These are phyloP conservation scores for Leucoptera coffeella DNA, from an alignment of 2,888 invertebrate genomes.

Conservation along the genomic window DNA sequence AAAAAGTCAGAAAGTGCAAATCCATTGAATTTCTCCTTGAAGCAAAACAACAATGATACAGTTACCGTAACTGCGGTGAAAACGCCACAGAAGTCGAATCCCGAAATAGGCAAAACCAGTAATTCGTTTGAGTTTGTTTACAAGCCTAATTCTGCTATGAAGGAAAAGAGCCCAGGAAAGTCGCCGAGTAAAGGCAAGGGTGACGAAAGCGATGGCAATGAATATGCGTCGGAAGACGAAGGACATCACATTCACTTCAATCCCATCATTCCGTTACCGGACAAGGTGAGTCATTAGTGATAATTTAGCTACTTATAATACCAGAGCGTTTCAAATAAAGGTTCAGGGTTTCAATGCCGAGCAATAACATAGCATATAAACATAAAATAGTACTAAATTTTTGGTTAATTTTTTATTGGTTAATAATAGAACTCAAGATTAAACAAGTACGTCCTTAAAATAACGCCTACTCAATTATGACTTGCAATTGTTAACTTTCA, in stretches of 20 bases:
- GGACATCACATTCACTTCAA: constrained; percentile 72
- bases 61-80: constrained; percentile 11
- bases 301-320: too few relatives aligned
- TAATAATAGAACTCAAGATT: too few relatives aligned
- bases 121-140: constrained; percentile 64
- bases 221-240: constrained; percentile 62
- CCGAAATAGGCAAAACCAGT: constrained; percentile 36
- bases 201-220: constrained; percentile 49
- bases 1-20: constrained; percentile 11
- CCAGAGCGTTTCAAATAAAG: too few relatives aligned
- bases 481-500: too few relatives aligned
- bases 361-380: too few relatives aligned
- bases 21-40: constrained; percentile 17
- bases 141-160: constrained; percentile 43
- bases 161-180: constrained; percentile 40
- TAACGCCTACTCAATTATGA: too few relatives aligned
- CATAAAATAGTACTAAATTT: too few relatives aligned
- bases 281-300: constrained; percentile 55
- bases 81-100: constrained; percentile 10
- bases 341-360: too few relatives aligned
- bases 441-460: too few relatives aligned
- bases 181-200: constrained; percentile 21
- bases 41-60: constrained; percentile 11
- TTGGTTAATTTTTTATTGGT: too few relatives aligned
- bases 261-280: constrained; percentile 79